Conservation (phyloP, 1,140 invertebrate genomes). For the Antheraea mylitta region DNA sequence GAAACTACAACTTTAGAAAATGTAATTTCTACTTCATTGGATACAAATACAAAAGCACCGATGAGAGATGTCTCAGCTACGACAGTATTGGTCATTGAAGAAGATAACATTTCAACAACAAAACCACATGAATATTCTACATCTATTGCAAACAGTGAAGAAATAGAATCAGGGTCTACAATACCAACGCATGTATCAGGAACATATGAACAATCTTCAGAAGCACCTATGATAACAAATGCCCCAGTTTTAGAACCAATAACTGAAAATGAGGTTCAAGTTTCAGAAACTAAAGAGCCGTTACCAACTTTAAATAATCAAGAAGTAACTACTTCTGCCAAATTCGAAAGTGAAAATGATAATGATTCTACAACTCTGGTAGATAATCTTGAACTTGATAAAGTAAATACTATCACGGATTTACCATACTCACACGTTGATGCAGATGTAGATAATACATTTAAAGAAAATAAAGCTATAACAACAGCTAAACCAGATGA, state of each 20-base stretch:
- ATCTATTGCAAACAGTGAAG: not conserved
- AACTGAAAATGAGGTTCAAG: not conserved
- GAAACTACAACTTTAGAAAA: not conserved
- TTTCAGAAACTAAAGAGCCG: not conserved
- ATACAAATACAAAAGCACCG: conserved; percentile 1
- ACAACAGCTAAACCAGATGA: conserved; percentile 19
- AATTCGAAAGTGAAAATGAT: not conserved
- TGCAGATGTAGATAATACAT: conserved; percentile 3
- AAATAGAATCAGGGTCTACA: not conserved
- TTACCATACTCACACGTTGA: not conserved
- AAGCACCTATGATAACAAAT: not conserved
- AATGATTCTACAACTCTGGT: not conserved
- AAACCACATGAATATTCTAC: conserved; percentile 1
- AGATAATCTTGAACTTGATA: not conserved
- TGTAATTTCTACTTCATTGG: not conserved
- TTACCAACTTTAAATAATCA: not conserved
- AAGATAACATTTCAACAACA: not conserved
- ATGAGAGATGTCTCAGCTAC: not conserved
- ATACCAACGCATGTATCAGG: too few species aligned
- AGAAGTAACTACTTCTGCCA: not conserved
- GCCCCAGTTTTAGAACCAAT: not conserved
- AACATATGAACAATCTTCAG: not conserved
- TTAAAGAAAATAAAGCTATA: not conserved
- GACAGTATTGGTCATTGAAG: not conserved
- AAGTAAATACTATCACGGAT: not conserved